Base-by-base conservation (phyloP, 1,140 invertebrate species). In the Hylaeus volcanicus region DNA sequence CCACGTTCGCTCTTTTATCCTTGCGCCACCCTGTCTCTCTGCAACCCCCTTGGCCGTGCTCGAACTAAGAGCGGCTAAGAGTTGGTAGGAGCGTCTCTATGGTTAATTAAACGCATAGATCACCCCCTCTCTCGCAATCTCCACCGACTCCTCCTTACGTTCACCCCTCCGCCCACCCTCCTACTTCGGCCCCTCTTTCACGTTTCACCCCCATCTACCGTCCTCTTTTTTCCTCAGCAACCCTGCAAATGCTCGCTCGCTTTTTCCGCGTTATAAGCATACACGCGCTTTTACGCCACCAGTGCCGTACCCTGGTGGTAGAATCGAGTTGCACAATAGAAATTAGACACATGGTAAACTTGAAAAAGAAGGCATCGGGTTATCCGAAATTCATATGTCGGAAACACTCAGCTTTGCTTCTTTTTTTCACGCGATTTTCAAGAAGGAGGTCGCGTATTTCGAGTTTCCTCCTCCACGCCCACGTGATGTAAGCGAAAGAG, bases 51-150 rank as follows among this genome's bases (percentile, higher is more conserved):
- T 72, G 61, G 86, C 85, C 88, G 79, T 88, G 88, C 88, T 90
- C 85, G 86, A 91, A 91, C 90, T 90, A 92, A 91, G 88, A 91
- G 89, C 90, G 81, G 86, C 89, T 90, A 92, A 92, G 91, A 92
- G 90, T 92, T 86, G 86, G 89, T 89, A 88, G 89, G 88, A 91
- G 90, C 90, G 90, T 92, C 91, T 92, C 91, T 92, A 92, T 92
- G 91, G 92, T 92, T 92, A 92, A 92, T 92, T 92, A 92, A 92
- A 92, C 92, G 91, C 92, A 92, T 92, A 92, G 91, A 92, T 92
- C 92, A 92, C 86, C 85, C 74, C 84, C 80, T 70, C 82, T 77
- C 84, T 81, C n/a, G 81, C 86, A 86, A 87, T 87, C 82, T 87
- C 76, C 75, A 79, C 76, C 81, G 69, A 51, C 86, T 86, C 74